A percentile compares a stretch with the other conserved stretches of the same genome.
Evolutionary conservation across 2,888 invertebrate species (phyloP).

Genomic region (Stictocephala bisonia): DNA sequence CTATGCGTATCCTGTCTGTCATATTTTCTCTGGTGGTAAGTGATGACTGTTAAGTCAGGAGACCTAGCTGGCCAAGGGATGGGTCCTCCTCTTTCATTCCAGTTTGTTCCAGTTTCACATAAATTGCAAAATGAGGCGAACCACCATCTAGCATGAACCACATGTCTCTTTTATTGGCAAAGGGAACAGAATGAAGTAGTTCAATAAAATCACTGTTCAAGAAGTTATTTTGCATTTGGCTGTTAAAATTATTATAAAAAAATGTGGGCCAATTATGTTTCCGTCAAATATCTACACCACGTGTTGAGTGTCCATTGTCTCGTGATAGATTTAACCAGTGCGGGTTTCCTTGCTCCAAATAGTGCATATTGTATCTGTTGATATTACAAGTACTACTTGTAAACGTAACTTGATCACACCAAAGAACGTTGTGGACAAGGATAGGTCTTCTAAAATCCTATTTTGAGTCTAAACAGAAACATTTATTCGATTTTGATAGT

Average conservation of each 20-base stretch:
- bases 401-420: not conserved
- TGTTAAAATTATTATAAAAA: too few relatives aligned
- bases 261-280: not conserved
- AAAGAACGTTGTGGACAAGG: not conserved
- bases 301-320: not conserved
- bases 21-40: conserved; percentile 15
- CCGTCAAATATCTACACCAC: not conserved
- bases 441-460: not conserved
- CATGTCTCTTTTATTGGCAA: not conserved
- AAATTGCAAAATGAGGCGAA: not conserved
- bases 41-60: conserved; percentile 3
- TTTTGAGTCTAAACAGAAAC: too few relatives aligned
- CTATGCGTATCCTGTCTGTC: not conserved
- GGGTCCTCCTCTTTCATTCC: conserved; percentile 11
- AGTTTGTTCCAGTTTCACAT: not conserved
- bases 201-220: not conserved
- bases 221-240: not conserved
- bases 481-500: not conserved
- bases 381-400: not conserved
- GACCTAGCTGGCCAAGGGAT: conserved; percentile 16
- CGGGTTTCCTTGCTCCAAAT: conserved; percentile 22
- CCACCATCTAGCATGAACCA: not conserved
- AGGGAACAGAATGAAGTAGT: not conserved
- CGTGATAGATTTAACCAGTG: not conserved
- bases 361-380: not conserved